Percentiles rank a stretch among this genome's conserved stretches.
These are phyloP conservation scores for Lophotis ruficrista DNA, from an alignment of 2,113 vertebrate genomes.

Conservation along the genomic window DNA sequence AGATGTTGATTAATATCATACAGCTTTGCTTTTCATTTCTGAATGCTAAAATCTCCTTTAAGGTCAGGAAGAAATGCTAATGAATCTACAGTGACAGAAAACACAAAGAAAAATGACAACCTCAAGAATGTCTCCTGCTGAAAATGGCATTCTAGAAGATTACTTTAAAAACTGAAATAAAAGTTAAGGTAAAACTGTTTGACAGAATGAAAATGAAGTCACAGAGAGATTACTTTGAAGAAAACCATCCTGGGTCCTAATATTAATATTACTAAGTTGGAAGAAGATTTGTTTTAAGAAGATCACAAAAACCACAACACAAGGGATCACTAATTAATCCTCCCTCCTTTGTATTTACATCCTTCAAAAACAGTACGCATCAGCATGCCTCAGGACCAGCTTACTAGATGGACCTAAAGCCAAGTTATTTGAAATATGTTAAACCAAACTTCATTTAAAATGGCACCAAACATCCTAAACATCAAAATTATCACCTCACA, in stretches of 20 bases:
- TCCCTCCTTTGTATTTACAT: neutral
- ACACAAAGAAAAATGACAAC: neutral
- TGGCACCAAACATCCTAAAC: neutral
- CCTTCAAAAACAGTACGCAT: neutral
- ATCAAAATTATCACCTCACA: neutral
- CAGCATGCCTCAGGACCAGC: neutral
- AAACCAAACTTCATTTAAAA: neutral
- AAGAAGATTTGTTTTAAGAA: neutral
- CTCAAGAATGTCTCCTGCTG: neutral
- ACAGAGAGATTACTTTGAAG: neutral
- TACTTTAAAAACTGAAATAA: neutral
- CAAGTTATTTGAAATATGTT: neutral
- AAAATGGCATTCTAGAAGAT: neutral
- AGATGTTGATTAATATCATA: neutral
- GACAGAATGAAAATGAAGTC: neutral
- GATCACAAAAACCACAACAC: neutral
- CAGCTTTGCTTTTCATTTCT: neutral
- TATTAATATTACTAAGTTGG: neutral
- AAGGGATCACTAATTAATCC: neutral
- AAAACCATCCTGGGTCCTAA: neutral
- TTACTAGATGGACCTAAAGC: neutral
- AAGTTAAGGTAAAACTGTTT: neutral
- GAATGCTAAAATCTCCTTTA: neutral
- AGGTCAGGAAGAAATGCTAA: constrained; percentile 2
- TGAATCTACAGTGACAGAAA: neutral